Evolutionary conservation across 1,140 invertebrate genomes (phyloP).

Genomic region (Trichoplusia ni): DNA sequence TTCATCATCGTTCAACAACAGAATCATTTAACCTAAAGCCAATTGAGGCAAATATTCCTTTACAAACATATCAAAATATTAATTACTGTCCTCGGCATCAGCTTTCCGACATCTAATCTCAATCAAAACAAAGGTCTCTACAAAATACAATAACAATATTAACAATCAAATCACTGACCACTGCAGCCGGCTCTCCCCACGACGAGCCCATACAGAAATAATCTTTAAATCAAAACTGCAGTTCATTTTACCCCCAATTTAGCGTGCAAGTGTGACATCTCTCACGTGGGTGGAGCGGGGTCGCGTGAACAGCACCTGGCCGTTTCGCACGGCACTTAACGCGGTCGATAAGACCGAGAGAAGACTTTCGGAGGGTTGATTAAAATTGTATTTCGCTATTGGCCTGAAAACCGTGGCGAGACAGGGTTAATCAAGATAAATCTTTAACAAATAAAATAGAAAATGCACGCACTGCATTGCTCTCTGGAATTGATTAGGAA

Average conservation of each 20-base stretch:
- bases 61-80: no score
- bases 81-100: neutral
- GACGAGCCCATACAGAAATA: neutral
- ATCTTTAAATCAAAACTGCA: constrained; percentile 27
- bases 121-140: constrained; percentile 5
- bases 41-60: no score
- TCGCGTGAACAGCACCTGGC: constrained; percentile 33
- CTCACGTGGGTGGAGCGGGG: constrained; percentile 26
- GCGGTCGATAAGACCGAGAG: constrained; percentile 7
- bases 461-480: no score
- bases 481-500: no score
- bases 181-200: neutral
- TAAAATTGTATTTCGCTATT: neutral
- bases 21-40: neutral
- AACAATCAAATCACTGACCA: constrained; percentile 23
- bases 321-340: constrained; percentile 43
- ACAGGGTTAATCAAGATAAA: no score
- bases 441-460: no score
- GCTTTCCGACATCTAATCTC: neutral
- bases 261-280: constrained; percentile 17
- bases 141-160: constrained; percentile 9
- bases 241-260: constrained; percentile 39
- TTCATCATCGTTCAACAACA: no score
- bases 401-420: neutral
- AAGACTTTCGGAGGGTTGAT: constrained; percentile 20